phyloP scores from a whole-genome alignment of 2,797 vertebrate species.

The Sylvilagus floridanus region DNA sequence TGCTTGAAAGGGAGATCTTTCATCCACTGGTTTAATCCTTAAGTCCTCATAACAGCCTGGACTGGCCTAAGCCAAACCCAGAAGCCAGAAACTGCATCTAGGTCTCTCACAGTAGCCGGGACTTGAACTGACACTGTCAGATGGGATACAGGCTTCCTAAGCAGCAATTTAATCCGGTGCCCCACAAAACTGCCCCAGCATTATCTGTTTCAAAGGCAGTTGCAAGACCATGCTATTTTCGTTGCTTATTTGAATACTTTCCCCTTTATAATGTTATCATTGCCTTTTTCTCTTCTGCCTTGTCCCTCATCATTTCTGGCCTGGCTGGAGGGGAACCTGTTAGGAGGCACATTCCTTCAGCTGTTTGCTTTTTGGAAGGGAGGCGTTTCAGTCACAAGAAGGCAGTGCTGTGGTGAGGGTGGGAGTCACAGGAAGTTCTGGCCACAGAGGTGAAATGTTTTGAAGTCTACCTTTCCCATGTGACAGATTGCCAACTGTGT shows the following conservation, averaged over 20 bases:
- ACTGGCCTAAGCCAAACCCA: too few species aligned
- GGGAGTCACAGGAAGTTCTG: not conserved
- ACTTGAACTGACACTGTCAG: too few species aligned
- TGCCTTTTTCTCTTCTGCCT: not conserved
- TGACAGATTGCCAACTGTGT: not conserved
- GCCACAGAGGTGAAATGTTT: not conserved
- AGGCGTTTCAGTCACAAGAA: not conserved
- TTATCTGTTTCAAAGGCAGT: not conserved
- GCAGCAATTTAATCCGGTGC: too few species aligned
- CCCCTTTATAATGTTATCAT: not conserved
- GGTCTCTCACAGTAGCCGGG: too few species aligned
- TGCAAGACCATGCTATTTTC: not conserved
- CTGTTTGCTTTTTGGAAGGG: not conserved
- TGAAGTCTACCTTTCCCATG: not conserved
- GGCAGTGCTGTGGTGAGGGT: not conserved
- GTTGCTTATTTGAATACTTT: not conserved
- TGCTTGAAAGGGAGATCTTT: too few species aligned
- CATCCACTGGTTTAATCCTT: too few species aligned
- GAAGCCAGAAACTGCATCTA: too few species aligned
- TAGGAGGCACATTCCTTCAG: not conserved
- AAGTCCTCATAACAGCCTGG: too few species aligned
- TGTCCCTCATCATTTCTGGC: not conserved
- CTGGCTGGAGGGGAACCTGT: not conserved
- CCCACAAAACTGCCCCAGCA: too few species aligned
- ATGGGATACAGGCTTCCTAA: too few species aligned